Percentiles rank a stretch among this genome's conserved stretches.
Conservation (phyloP, 1,140 invertebrate genomes). For the Drosophila virilis region DNA sequence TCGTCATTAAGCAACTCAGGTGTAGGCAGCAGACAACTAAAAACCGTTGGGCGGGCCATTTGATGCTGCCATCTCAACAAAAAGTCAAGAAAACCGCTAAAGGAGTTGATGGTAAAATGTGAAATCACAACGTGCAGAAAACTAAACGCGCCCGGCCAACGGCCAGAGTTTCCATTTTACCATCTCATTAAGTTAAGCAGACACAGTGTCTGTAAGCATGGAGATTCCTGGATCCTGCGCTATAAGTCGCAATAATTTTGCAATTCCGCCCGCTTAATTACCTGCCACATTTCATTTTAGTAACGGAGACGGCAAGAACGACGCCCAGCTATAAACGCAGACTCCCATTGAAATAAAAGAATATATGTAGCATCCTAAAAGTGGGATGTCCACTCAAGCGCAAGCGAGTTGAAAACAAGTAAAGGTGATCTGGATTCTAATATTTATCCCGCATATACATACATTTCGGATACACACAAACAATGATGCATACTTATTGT, state of each 20-base stretch:
- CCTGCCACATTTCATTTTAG: slow-evolving; percentile 82
- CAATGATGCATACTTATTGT: too few relatives aligned
- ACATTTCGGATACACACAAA: too few relatives aligned
- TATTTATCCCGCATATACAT: too few relatives aligned
- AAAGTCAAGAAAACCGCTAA: slow-evolving; percentile 53
- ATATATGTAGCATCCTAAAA: slow-evolving; percentile 1
- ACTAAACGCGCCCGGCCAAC: slow-evolving; percentile 42
- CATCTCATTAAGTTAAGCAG: slow-evolving; percentile 82
- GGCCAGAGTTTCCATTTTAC: slow-evolving; percentile 76
- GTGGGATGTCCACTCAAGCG: too few relatives aligned
- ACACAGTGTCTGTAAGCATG: slow-evolving; percentile 50
- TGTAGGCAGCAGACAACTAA: slow-evolving; percentile 39
- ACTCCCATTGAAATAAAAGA: slow-evolving; percentile 20
- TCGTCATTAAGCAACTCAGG: slow-evolving; percentile 65
- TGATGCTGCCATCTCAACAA: slow-evolving; percentile 57
- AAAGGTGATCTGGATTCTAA: too few relatives aligned
- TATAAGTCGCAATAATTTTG: slow-evolving; percentile 80
- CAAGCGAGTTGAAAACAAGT: too few relatives aligned
- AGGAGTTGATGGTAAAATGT: slow-evolving; percentile 31
- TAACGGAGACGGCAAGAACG: slow-evolving; percentile 18
- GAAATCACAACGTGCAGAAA: slow-evolving; percentile 17
- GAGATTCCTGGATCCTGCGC: slow-evolving; percentile 20
- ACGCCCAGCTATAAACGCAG: slow-evolving; percentile 10
- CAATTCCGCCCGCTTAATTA: slow-evolving; percentile 83
- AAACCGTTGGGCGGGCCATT: slow-evolving; percentile 36